Percentiles rank a stretch among this genome's conserved stretches.
phyloP scores from a whole-genome alignment of 2,113 vertebrate genomes.

The Podocnemis expansa region DNA sequence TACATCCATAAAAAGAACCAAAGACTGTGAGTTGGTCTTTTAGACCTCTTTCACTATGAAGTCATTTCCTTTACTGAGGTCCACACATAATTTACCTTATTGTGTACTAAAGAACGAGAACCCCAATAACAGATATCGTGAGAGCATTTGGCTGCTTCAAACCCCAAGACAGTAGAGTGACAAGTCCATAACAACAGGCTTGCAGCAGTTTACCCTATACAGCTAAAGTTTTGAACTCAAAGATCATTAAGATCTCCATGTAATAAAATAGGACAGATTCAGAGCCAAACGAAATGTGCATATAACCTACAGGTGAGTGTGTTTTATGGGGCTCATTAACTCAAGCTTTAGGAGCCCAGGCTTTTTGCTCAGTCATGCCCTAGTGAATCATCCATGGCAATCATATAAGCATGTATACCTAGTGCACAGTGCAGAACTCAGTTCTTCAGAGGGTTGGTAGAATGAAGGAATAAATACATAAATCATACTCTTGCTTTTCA shows the following conservation, averaged over 20 bases:
- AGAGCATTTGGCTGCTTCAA: background rate
- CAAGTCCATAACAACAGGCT: background rate
- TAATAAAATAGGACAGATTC: background rate
- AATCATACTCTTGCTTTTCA: no score
- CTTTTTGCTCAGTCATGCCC: background rate
- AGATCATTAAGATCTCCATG: background rate
- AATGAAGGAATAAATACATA: background rate
- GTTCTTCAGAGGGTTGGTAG: background rate
- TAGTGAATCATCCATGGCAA: background rate
- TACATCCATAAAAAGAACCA: no score
- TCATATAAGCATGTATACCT: background rate
- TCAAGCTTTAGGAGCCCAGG: background rate
- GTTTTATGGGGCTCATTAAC: background rate
- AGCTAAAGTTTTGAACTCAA: no score
- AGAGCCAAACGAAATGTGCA: background rate
- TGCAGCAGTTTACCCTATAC: background rate
- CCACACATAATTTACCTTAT: background rate
- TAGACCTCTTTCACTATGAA: background rate
- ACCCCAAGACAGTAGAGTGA: background rate
- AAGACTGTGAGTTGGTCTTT: background rate
- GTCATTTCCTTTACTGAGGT: background rate
- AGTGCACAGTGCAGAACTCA: background rate
- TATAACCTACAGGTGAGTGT: background rate
- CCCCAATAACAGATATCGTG: background rate
- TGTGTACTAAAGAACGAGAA: background rate